A percentile compares a stretch with the other conserved stretches of the same genome.
These are phyloP conservation scores for Philereme transversata DNA, from an alignment of 2,888 invertebrate species.

Conservation along the genomic window DNA sequence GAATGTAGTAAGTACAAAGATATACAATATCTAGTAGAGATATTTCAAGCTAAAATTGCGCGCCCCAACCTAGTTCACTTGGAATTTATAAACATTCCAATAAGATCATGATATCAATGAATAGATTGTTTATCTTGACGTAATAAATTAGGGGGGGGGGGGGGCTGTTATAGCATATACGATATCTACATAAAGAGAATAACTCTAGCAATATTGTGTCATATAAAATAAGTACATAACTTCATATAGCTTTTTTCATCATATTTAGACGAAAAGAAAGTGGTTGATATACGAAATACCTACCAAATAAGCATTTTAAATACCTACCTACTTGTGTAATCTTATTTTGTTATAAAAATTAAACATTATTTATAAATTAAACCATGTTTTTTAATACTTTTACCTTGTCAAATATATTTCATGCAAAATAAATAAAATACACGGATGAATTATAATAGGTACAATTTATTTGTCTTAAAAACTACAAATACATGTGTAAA, in stretches of 20 bases:
- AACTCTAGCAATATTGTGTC: constrained; percentile 15
- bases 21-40: constrained; percentile 3
- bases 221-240: constrained; percentile 9
- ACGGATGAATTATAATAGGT: constrained; percentile 46
- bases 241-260: constrained; percentile 2
- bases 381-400: not conserved
- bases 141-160: too few species aligned
- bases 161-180: too few species aligned
- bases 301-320: constrained; percentile 22
- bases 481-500: constrained; percentile 70
- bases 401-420: not conserved
- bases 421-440: constrained; percentile 24
- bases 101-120: too few species aligned
- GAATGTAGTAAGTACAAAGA: constrained; percentile 2
- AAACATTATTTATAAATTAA: constrained; percentile 26
- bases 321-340: constrained; percentile 29
- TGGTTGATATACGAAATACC: constrained; percentile 12
- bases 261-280: not conserved
- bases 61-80: too few species aligned
- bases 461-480: constrained; percentile 74
- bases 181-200: not conserved
- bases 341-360: constrained; percentile 39
- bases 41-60: not conserved
- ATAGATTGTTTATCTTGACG: too few species aligned
- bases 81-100: too few species aligned